A percentile compares a stretch with the other conserved stretches of the same genome.
These are phyloP conservation scores for Cyprinodon diabolis DNA, from an alignment of 2,797 vertebrate species.

Conservation along the genomic window DNA sequence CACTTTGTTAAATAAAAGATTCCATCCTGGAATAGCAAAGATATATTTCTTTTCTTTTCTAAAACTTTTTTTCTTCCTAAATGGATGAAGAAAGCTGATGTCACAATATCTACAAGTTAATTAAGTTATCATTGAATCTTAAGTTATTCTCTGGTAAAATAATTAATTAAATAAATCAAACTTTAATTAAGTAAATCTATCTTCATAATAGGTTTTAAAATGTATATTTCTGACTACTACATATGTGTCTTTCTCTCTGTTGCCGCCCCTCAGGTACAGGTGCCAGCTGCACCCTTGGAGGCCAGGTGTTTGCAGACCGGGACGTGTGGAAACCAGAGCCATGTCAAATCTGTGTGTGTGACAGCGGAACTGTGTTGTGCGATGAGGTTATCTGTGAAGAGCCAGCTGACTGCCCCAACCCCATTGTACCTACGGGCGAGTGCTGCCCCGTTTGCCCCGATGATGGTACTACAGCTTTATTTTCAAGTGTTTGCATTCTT, in stretches of 20 bases:
- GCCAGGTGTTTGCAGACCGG: conserved; percentile 85
- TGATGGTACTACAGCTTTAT: conserved; percentile 55
- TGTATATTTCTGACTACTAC: neutral
- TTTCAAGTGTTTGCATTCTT: neutral
- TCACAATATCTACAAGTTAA: neutral
- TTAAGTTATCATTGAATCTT: neutral
- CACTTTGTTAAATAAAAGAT: neutral
- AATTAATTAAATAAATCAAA: neutral
- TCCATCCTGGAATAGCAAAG: neutral
- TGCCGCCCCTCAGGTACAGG: conserved; percentile 60
- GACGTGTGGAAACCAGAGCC: conserved; percentile 93
- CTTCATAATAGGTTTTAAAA: neutral
- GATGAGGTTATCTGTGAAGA: conserved; percentile 90
- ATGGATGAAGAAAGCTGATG: neutral
- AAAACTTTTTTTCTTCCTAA: neutral
- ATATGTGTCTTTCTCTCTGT: conserved; percentile 11
- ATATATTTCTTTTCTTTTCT: neutral
- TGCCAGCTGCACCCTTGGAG: conserved; percentile 84
- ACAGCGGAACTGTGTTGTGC: conserved; percentile 89
- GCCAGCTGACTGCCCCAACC: conserved; percentile 83
- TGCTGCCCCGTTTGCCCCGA: conserved; percentile 93
- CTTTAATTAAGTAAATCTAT: neutral
- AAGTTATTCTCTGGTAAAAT: neutral
- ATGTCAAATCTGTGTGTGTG: conserved; percentile 94
- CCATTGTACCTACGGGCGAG: conserved; percentile 85